Evolutionary conservation across 2,888 invertebrate genomes (phyloP).

Genomic region (Oegoconia quadripuncta): DNA sequence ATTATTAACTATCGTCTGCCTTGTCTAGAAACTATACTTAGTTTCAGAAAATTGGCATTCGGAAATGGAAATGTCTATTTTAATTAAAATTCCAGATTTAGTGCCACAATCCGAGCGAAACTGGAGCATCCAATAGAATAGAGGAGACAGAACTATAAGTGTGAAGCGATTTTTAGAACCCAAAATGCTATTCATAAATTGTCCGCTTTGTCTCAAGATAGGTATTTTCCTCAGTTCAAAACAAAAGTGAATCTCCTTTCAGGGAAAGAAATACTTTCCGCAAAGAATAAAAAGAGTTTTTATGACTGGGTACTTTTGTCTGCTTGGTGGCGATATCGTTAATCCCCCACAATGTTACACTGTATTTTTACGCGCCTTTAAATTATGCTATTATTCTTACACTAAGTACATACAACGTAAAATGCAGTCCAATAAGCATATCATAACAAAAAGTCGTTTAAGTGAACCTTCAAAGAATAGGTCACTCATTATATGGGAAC

Average conservation of each 20-base stretch:
- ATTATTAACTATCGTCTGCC: too few species aligned
- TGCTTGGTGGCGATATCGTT: slow-evolving; percentile 48
- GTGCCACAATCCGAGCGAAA: too few species aligned
- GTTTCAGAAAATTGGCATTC: too few species aligned
- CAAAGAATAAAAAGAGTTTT: slow-evolving; percentile 40
- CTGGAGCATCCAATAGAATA: too few species aligned
- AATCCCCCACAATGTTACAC: slow-evolving; percentile 44
- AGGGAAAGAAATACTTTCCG: slow-evolving; percentile 31
- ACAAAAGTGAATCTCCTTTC: slow-evolving; percentile 41
- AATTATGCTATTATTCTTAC: slow-evolving; percentile 39
- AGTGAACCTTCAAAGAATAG: slow-evolving; percentile 50
- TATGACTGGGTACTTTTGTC: slow-evolving; percentile 45
- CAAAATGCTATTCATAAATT: slow-evolving; percentile 5
- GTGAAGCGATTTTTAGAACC: slow-evolving; percentile 20
- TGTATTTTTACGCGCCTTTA: slow-evolving; percentile 42
- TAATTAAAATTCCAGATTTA: too few species aligned
- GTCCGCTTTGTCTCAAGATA: slow-evolving; percentile 17
- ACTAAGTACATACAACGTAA: slow-evolving; percentile 14
- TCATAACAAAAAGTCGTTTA: slow-evolving; percentile 31
- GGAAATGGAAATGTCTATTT: too few species aligned
- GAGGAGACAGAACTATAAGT: too few species aligned
- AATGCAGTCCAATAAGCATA: slow-evolving; percentile 14
- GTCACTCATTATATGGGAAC: slow-evolving; percentile 49
- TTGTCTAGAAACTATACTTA: too few species aligned
- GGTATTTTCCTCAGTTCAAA: slow-evolving; percentile 21